Evolutionary conservation across 2,797 vertebrate species (phyloP).

Genomic region (Ptychadena robeensis): DNA sequence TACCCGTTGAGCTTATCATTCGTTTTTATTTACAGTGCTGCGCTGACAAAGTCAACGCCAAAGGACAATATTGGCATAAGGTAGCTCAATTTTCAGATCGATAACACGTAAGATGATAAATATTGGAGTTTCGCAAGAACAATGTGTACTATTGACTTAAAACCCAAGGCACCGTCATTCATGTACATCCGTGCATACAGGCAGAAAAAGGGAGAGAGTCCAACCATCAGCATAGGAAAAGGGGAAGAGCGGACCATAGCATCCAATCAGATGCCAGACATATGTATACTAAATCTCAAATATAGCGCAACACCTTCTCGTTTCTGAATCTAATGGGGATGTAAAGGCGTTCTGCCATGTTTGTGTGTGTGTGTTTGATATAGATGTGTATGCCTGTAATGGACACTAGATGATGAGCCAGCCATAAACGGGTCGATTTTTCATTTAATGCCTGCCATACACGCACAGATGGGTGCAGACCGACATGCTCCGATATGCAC

Average conservation of each 20-base stretch:
- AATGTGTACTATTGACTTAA: slow-evolving; percentile 37
- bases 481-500: no score
- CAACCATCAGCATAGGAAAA: not conserved
- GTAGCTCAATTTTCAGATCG: slow-evolving; percentile 57
- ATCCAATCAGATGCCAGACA: not conserved
- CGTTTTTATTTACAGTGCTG: slow-evolving; percentile 44
- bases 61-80: slow-evolving; percentile 58
- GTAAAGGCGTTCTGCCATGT: not conserved
- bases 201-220: not conserved
- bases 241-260: not conserved
- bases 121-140: slow-evolving; percentile 53
- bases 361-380: not conserved
- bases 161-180: not conserved
- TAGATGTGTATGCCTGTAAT: no score
- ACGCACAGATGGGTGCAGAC: no score
- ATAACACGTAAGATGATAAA: slow-evolving; percentile 48
- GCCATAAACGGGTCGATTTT: no score
- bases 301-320: no score
- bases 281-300: not conserved
- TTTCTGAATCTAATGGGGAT: no score
- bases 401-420: no score
- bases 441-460: no score
- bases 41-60: slow-evolving; percentile 47
- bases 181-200: slow-evolving; percentile 29
- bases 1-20: slow-evolving; percentile 36